Base-by-base conservation (phyloP, 2,888 invertebrate genomes). In the Diplolepis rosae region DNA sequence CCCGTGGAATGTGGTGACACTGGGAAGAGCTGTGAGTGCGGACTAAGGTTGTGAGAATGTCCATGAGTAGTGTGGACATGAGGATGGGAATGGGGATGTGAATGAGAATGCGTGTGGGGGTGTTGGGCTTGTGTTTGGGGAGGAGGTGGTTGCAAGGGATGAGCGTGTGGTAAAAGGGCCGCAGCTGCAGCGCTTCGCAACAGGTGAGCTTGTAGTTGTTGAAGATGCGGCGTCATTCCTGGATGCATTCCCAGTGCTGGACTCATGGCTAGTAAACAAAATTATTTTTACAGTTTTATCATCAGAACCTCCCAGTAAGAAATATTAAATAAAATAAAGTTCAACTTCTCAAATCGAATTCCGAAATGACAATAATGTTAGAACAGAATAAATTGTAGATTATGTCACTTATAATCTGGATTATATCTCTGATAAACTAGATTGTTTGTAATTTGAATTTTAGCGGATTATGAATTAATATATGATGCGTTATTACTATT, bases 161-260 rank as follows among this genome's bases (percentile, higher is more conserved):
- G 86, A 88, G 92, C 81, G 90, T 92, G 22, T 88, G 92, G 50
- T 89, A 92, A 1, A 88, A 92, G 72, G 83, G 85, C 65, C 89
- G 91, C 82, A n/a, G 89, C 86, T 4, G 85, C 87, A 85, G 91
- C 93, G 88, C 90, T 95, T 84, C 92, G 92, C 89, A 93, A 92
- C 84, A 96, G 90, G 88, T 96, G 96, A 7, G 96, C 96, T 83
- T 94, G 94, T 18, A 95, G 88, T 84, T 94, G 94, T 83, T 94
- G 94, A 68, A 94, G 89, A 80, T 94, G 94, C 42, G 93, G 90
- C 73, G 92, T 90, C 85, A 92, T 91, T 66, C 91, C 91, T 0
- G 92, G 92, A 69, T 92, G 90, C 89, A 92, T 90, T 51, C 94
- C 92, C 65, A 96, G 90, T 0, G 96, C 95, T 13, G 97, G 97